Conservation (phyloP, 2,888 invertebrate genomes). For the Hoplodrina blanda region DNA sequence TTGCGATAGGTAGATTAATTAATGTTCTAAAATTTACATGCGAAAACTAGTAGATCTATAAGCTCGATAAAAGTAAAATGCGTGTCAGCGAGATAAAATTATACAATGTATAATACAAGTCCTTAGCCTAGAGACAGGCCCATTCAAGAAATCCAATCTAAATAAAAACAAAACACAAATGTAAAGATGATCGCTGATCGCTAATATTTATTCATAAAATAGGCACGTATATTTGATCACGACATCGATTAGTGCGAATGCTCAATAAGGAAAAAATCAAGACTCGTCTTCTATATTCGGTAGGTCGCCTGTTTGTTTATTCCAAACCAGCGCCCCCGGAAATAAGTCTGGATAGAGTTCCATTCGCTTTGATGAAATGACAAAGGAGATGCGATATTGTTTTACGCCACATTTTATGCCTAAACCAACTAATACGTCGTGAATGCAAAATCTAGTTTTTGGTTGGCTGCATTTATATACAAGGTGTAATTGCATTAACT, state of each 20-base stretch:
- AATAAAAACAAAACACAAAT: not conserved
- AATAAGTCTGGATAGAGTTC: slow-evolving; percentile 82
- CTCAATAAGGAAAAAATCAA: slow-evolving; percentile 84
- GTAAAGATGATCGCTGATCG: slow-evolving; percentile 32
- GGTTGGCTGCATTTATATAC: not conserved
- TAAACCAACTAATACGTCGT: slow-evolving; percentile 30
- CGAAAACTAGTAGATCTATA: too few species aligned
- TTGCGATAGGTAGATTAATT: too few species aligned
- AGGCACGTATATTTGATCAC: slow-evolving; percentile 76
- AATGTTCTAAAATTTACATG: too few species aligned
- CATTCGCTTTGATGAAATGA: slow-evolving; percentile 56
- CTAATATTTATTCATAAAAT: slow-evolving; percentile 64
- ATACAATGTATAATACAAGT: not conserved
- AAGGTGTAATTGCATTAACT: too few species aligned
- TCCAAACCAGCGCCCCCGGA: slow-evolving; percentile 82
- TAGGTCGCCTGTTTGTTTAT: slow-evolving; percentile 83
- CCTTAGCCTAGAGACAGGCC: not conserved
- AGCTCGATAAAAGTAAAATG: too few species aligned
- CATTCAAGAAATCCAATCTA: not conserved
- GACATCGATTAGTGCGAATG: slow-evolving; percentile 77
- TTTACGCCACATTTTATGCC: slow-evolving; percentile 36
- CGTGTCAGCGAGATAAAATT: too few species aligned
- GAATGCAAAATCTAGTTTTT: slow-evolving; percentile 12
- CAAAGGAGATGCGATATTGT: slow-evolving; percentile 42
- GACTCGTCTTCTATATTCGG: slow-evolving; percentile 72